Evolutionary conservation across 2,113 vertebrate species (phyloP), one percentile per base, ranked within the genome.

Genomic region (Pao palembangensis): DNA sequence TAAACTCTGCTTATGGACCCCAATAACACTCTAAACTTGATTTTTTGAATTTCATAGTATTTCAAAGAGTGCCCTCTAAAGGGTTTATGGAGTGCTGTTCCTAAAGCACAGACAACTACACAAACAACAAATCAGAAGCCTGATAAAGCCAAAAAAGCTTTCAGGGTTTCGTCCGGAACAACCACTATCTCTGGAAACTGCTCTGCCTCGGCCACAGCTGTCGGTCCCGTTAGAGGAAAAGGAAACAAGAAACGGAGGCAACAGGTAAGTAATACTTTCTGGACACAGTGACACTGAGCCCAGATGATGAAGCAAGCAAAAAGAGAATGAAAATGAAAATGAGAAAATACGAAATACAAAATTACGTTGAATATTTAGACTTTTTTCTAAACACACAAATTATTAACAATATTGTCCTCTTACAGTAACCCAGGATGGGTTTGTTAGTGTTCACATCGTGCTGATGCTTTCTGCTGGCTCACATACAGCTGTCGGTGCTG

Each of bases 111-210:
- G n/a, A n/a, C n/a, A n/a, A n/a, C 48, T 61, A 46, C 21, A 60
- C 58, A 63, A 61, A 72, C 58, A 61, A 47, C 65, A 61, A 46
- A 44, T 18, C 6, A 1, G 28, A 38, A 38, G 43, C 50, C 61
- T 49, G 18, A 58, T 17, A 17, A 59, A 67, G 64, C 64, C 20
- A 62, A 75, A 71, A 63, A 60, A 58, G 28, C 74, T 73, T 69
- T 69, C 51, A 67, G 52, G 8, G 28, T 28, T 21, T 67, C 41
- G 20, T 42, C 25, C 64, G 23, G 46, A 42, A 47, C 53, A 58
- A 51, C 38, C 67, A 58, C 52, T 63, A 18, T 43, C 46, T 51
- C 19, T 16, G 23, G 51, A 58, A 63, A 60, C 12, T 41, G 42
- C 69, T 60, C n/a, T 47, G 23, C 46, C 1, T 51, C 59, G 43